Evolutionary conservation across 2,113 vertebrate species (phyloP).

Genomic region (Orycteropus afer): DNA sequence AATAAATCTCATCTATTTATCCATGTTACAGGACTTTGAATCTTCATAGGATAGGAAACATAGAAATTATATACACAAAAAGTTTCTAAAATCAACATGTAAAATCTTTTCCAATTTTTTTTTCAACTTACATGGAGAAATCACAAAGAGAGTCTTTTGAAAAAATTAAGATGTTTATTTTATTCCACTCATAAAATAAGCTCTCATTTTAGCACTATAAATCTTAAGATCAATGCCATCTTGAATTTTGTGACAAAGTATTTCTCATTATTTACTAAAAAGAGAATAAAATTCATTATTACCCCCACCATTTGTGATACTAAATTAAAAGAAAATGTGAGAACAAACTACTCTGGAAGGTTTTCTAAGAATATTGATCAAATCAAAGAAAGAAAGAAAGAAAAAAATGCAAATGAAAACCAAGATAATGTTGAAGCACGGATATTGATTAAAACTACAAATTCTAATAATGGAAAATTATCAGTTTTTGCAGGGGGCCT

Average conservation of each 20-base stretch:
- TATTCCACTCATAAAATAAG: constrained; percentile 4
- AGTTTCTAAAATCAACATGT: neutral
- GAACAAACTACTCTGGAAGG: neutral
- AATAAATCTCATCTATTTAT: neutral
- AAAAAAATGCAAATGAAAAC: neutral
- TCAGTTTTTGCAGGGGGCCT: neutral
- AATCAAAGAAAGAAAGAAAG: neutral
- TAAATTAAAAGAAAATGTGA: constrained; percentile 1
- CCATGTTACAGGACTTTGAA: neutral
- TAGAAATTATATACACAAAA: neutral
- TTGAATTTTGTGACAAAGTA: neutral
- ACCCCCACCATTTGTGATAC: neutral
- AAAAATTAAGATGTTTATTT: neutral
- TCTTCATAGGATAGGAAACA: neutral
- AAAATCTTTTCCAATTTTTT: neutral
- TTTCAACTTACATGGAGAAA: neutral
- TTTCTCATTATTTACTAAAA: neutral
- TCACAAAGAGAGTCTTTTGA: neutral
- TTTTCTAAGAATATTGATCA: neutral
- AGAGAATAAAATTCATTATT: neutral
- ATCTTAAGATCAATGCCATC: neutral
- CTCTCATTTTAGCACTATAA: neutral
- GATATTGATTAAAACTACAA: constrained; percentile 12
- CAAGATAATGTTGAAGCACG: neutral
- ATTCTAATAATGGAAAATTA: constrained; percentile 45